Conservation (phyloP, 1,140 invertebrate species). For the Trialeurodes vaporariorum region DNA sequence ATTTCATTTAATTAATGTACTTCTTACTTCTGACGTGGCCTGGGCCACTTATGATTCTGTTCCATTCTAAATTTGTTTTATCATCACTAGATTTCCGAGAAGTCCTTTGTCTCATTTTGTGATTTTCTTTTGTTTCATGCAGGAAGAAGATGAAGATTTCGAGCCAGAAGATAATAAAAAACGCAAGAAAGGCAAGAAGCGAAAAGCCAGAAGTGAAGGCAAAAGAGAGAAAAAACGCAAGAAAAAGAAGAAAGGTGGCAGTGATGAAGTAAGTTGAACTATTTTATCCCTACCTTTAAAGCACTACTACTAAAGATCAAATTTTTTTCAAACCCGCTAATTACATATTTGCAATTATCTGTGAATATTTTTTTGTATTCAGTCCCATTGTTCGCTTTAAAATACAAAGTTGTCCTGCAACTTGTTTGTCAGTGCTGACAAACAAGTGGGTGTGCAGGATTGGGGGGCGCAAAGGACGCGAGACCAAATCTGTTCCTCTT, state of each 20-base stretch:
- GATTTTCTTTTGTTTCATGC: constrained; percentile 16
- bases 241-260: constrained; percentile 85
- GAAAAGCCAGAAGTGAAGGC: constrained; percentile 73
- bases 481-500: too few relatives aligned
- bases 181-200: constrained; percentile 79
- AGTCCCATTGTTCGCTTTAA: too few relatives aligned
- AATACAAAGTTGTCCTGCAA: too few relatives aligned
- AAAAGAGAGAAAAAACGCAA: constrained; percentile 86
- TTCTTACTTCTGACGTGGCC: constrained; percentile 7
- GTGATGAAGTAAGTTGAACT: constrained; percentile 56
- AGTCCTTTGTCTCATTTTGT: neutral
- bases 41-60: neutral
- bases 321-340: too few relatives aligned
- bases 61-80: constrained; percentile 1
- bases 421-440: too few relatives aligned
- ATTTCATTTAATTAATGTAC: too few relatives aligned
- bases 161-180: constrained; percentile 65
- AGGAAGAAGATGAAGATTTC: constrained; percentile 77
- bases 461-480: too few relatives aligned
- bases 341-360: too few relatives aligned
- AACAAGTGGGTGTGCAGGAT: too few relatives aligned
- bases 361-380: too few relatives aligned
- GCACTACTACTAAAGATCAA: too few relatives aligned
- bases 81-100: neutral
- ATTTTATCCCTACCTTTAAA: too few relatives aligned